Evolutionary conservation across 1,140 invertebrate species (phyloP), one percentile per base, ranked within the genome.

Genomic region (Rhyzopertha dominica): DNA sequence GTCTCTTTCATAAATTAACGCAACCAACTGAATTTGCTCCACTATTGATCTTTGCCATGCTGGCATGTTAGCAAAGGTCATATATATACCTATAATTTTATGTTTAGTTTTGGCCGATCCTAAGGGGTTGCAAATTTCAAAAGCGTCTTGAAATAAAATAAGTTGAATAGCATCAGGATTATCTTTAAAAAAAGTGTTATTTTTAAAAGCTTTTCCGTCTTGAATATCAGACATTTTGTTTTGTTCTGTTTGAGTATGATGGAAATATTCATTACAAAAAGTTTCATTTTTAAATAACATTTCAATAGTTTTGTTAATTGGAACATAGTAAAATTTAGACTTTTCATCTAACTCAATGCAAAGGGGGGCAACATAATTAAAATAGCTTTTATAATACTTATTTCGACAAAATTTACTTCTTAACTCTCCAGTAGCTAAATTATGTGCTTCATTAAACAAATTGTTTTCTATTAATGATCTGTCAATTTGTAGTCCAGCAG

Each of bases 101-200:
- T 67, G 47, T 54, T 63, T 66, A 16, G 45, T 55, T 56, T 47
- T 54, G 10, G 58, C 53, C 14, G 51, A 31, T 10, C 65, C 58
- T 19, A 67, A 46, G 4, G 59, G 63, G 48, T 68, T 66, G 10
- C 60, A 65, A 18, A 64, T 25, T 51, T 68, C 63, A 51, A 67
- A 64, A 7, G 32, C 29, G 43, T 64, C 60, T 57, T 67, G 59
- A 48, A 56, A 69, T 31, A 69, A 47, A 25, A 63, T 63, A n/a
- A 67, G 26, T 50, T 54, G 44, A 8, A 65, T 12, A 1, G 52
- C 50, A 37, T 53, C 25, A 7, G 40, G 28, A 52, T 63, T 58
- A 5, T 62, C 13, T 40, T 51, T 16, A 43, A 63, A 65, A 57
- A 61, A 61, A 24, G 14, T 17, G 45, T 63, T 62, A 8, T 53